Evolutionary conservation across 2,113 vertebrate genomes (phyloP).

Genomic region (Halcyon malimbica): DNA sequence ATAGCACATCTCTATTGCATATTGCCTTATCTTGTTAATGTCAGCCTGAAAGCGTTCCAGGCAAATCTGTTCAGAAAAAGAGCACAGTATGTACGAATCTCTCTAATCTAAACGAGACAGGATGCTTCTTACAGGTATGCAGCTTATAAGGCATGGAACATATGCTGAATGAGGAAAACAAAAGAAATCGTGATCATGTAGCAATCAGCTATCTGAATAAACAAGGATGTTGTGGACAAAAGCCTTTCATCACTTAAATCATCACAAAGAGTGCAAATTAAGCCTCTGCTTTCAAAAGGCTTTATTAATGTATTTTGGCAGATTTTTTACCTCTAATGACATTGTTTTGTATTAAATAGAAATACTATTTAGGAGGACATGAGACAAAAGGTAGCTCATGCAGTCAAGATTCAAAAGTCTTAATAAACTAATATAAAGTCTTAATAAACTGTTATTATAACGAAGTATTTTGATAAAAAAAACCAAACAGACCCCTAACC

Average conservation of each 20-base stretch:
- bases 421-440: conserved; percentile 52
- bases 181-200: conserved; percentile 19
- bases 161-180: conserved; percentile 27
- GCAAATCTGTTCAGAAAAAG: conserved; percentile 51
- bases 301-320: background rate
- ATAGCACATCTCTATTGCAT: background rate
- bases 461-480: conserved; percentile 65
- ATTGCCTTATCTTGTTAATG: background rate
- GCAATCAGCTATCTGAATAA: background rate
- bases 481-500: background rate
- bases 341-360: background rate
- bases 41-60: conserved; percentile 27
- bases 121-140: conserved; percentile 28
- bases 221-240: background rate
- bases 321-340: background rate
- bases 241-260: background rate
- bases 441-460: conserved; percentile 54
- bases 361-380: background rate
- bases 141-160: conserved; percentile 14
- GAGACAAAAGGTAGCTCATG: background rate
- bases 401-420: background rate
- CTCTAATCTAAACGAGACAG: conserved; percentile 5
- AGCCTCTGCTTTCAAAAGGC: background rate
- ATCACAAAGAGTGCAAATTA: background rate
- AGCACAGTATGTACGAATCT: background rate